These are phyloP conservation scores for Typhlichthys subterraneus DNA, from an alignment of 2,797 vertebrate species.

Conservation along the genomic window DNA sequence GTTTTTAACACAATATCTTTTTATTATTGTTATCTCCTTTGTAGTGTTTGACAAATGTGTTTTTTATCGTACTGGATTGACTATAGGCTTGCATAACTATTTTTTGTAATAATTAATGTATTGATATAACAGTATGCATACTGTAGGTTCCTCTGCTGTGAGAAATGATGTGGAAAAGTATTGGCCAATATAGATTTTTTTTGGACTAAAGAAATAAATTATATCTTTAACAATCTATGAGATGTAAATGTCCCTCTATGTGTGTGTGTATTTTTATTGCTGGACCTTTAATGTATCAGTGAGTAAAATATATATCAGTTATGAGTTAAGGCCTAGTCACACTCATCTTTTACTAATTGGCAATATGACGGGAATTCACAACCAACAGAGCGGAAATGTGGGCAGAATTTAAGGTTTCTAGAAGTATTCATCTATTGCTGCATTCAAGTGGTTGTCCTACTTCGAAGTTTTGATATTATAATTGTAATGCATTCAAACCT, in stretches of 20 bases:
- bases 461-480: too few relatives aligned
- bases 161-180: constrained; percentile 59
- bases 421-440: too few relatives aligned
- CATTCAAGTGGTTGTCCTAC: too few relatives aligned
- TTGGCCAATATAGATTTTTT: constrained; percentile 58
- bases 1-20: constrained; percentile 55
- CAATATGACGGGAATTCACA: too few relatives aligned
- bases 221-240: constrained; percentile 40
- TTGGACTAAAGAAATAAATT: constrained; percentile 69
- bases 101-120: constrained; percentile 66
- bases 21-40: constrained; percentile 51
- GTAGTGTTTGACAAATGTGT: constrained; percentile 58
- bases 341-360: too few relatives aligned
- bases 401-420: too few relatives aligned
- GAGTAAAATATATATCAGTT: too few relatives aligned
- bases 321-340: too few relatives aligned
- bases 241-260: constrained; percentile 6
- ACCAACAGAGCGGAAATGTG: too few relatives aligned
- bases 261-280: constrained; percentile 12
- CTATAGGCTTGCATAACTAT: constrained; percentile 66
- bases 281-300: not conserved
- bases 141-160: constrained; percentile 64
- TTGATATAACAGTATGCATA: constrained; percentile 50
- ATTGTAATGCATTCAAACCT: too few relatives aligned
- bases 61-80: constrained; percentile 59